A percentile compares a stretch with the other conserved stretches of the same genome.
Evolutionary conservation across 2,888 invertebrate genomes (phyloP).

Genomic region (Oegoconia quadripuncta): DNA sequence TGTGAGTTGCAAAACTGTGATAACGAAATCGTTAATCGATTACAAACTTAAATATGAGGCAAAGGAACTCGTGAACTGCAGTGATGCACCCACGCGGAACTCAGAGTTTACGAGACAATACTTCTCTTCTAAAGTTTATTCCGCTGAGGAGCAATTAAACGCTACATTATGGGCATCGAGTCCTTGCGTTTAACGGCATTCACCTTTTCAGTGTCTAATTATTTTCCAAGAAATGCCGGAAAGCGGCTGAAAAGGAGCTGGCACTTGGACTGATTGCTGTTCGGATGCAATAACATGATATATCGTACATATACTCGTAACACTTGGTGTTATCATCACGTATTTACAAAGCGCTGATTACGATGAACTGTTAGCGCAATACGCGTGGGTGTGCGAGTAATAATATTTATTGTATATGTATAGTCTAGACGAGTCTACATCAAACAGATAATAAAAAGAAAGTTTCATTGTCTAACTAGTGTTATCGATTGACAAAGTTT

Average conservation of each 20-base stretch:
- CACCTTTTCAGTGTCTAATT: neutral
- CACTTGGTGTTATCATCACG: constrained; percentile 4
- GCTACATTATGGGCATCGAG: constrained; percentile 10
- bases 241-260: neutral
- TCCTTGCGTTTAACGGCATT: neutral
- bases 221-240: neutral
- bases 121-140: constrained; percentile 33
- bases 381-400: neutral
- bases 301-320: no score
- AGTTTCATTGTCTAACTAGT: no score
- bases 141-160: constrained; percentile 31
- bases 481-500: no score
- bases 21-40: constrained; percentile 11
- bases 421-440: no score
- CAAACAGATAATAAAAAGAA: no score
- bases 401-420: no score
- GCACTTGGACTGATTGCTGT: neutral
- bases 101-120: constrained; percentile 34
- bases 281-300: neutral
- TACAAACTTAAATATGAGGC: neutral
- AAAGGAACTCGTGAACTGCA: constrained; percentile 31
- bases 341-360: neutral
- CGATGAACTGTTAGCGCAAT: neutral
- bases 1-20: neutral
- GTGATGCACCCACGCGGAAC: constrained; percentile 49